phyloP scores from a whole-genome alignment of 2,888 invertebrate genomes.

The Agrochola macilenta region DNA sequence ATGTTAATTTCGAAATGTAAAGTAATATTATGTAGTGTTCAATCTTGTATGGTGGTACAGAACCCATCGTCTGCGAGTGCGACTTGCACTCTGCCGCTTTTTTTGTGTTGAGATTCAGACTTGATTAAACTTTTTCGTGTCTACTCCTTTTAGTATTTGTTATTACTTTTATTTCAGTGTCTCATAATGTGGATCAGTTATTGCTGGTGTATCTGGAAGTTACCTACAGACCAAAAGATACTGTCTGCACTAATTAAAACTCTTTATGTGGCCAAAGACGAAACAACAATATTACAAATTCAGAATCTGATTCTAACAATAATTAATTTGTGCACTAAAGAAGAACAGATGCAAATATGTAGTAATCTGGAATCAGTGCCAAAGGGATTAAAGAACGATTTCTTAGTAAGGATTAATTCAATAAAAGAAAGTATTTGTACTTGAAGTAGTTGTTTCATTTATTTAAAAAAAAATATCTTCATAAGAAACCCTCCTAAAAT shows the following conservation, averaged over 20 bases:
- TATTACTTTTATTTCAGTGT: conserved; percentile 75
- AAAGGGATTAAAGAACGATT: conserved; percentile 68
- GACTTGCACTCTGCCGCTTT: not conserved
- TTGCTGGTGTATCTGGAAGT: conserved; percentile 84
- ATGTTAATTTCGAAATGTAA: not conserved
- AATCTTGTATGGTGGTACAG: not conserved
- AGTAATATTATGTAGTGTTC: not conserved
- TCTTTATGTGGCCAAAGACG: conserved; percentile 77
- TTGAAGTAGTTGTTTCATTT: conserved; percentile 31
- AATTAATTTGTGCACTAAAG: conserved; percentile 73
- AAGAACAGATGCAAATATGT: conserved; percentile 74
- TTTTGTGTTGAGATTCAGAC: not conserved
- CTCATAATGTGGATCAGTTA: conserved; percentile 81
- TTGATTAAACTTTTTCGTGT: not conserved
- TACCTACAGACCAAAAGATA: conserved; percentile 76
- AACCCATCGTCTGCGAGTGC: not conserved
- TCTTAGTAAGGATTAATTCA: conserved; percentile 72
- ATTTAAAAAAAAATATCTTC: not conserved
- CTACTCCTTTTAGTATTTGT: not conserved
- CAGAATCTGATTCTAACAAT: conserved; percentile 78
- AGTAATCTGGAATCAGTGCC: conserved; percentile 69
- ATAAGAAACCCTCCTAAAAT: not conserved
- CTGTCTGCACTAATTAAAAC: conserved; percentile 81
- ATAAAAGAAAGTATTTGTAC: conserved; percentile 72
- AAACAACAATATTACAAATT: conserved; percentile 69